These are phyloP conservation scores for Holothuria glaberrima DNA, from an alignment of 35 echinoderm and acorn worm species.

Conservation along the genomic window DNA sequence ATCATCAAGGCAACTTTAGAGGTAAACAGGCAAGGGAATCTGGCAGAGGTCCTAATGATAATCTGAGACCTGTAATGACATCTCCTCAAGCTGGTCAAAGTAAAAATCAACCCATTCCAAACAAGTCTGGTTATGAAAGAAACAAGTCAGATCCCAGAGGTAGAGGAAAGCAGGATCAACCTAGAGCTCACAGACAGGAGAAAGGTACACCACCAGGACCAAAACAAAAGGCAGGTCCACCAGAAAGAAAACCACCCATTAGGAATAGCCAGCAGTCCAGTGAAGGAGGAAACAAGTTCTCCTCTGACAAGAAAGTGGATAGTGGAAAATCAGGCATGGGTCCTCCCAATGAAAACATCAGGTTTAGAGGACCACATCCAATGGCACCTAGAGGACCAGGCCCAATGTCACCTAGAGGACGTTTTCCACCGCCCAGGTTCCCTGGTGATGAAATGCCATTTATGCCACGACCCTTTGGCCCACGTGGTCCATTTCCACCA, in stretches of 20 bases:
- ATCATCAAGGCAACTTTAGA: neutral
- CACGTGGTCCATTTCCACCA: neutral
- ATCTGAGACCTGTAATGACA: neutral
- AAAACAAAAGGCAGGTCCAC: neutral
- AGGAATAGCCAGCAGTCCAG: neutral
- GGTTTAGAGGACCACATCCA: neutral
- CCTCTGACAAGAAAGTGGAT: neutral
- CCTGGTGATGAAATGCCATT: neutral
- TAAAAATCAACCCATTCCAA: no score
- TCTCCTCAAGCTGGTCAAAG: no score
- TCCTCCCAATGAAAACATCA: neutral
- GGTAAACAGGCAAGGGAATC: neutral
- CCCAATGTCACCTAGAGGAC: slow-evolving; percentile 30
- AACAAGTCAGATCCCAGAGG: no score
- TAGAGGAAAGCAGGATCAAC: no score
- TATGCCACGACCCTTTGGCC: neutral
- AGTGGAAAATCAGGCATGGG: neutral
- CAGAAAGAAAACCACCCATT: neutral
- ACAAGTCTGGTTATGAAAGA: no score
- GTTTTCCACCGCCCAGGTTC: neutral
- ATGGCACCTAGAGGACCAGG: neutral
- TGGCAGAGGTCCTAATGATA: neutral
- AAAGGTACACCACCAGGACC: neutral
- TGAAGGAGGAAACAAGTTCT: neutral
- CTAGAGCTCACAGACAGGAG: neutral